These are phyloP conservation scores for Glossophaga mutica DNA, from an alignment of 2,797 vertebrate species.

Conservation along the genomic window DNA sequence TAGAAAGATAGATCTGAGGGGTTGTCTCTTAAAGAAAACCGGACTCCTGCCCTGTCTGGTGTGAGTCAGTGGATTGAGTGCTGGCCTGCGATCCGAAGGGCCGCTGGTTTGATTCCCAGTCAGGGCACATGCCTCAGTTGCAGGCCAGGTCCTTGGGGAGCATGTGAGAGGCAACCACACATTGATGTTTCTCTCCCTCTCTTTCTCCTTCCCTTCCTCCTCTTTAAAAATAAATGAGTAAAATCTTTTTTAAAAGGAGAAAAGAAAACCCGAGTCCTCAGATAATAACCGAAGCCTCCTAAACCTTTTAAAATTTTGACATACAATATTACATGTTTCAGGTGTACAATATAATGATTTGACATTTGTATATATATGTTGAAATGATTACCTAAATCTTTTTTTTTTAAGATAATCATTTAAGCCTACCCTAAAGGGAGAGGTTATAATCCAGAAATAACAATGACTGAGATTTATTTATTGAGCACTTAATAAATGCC, in stretches of 20 bases:
- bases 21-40: not conserved
- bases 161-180: too few species aligned
- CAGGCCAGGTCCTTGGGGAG: too few species aligned
- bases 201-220: too few species aligned
- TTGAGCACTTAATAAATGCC: not conserved
- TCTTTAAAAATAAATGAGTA: too few species aligned
- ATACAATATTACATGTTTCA: not conserved
- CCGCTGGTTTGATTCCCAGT: too few species aligned
- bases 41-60: not conserved
- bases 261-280: not conserved
- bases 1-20: not conserved
- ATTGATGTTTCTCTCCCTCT: too few species aligned
- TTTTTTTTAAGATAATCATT: not conserved
- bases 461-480: not conserved
- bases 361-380: not conserved
- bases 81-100: too few species aligned
- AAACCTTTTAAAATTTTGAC: not conserved
- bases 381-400: not conserved
- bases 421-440: not conserved
- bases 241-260: too few species aligned
- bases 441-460: not conserved
- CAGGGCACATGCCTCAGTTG: too few species aligned
- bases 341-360: not conserved
- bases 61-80: too few species aligned
- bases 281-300: not conserved